Base-by-base conservation (phyloP, 1,140 invertebrate species). In the Zaprionus gabonicus region DNA sequence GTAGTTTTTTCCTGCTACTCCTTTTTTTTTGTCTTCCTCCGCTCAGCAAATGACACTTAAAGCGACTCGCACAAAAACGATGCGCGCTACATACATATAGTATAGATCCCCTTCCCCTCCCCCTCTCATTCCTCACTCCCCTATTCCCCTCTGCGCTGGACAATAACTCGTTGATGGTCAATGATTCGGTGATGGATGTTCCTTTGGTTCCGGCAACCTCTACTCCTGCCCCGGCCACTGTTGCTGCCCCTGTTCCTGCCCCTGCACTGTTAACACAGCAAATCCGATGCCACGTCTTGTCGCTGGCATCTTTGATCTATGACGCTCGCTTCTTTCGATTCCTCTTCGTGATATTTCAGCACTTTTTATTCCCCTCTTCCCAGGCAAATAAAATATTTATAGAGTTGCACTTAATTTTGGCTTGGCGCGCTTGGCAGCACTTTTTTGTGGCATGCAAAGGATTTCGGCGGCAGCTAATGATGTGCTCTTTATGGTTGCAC, bases 81-180 rank as follows among this genome's bases (percentile, higher is more conserved):
- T 57, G 51, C 56, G 68, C 62, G 38, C 57, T 57, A 44, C 28
- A 25, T 12, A 38, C n/a, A 58, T 4, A 28, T 1, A 17, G 38
- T 17, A 31, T 6, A 46, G 25, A 44, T 4, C 2, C 34, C 15
- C 38, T 15, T n/a, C 4, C 36, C 3, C 2, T 27, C 27, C 27
- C 27, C 4, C 13, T 38, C 4, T 2, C 15, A 7, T 0, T n/a
- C 38, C 6, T 15, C 15, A 4, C n/a, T 15, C 13, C 5, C 15
- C 38, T 6, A 27, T 55, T 20, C n/a, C 12, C 23, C 34, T 51
- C 60, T 25, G 55, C 56, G 27, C 82, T 58, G 82, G 79, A 86
- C 82, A 86, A 86, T 85, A 85, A 82, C 75, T 76, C 71, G 66
- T 79, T 76, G 82, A 75, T 84, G 64, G 78, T 75, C 78, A 85